These are phyloP conservation scores for Acanthochromis polyacanthus DNA, from an alignment of 2,113 vertebrate genomes.

Conservation along the genomic window DNA sequence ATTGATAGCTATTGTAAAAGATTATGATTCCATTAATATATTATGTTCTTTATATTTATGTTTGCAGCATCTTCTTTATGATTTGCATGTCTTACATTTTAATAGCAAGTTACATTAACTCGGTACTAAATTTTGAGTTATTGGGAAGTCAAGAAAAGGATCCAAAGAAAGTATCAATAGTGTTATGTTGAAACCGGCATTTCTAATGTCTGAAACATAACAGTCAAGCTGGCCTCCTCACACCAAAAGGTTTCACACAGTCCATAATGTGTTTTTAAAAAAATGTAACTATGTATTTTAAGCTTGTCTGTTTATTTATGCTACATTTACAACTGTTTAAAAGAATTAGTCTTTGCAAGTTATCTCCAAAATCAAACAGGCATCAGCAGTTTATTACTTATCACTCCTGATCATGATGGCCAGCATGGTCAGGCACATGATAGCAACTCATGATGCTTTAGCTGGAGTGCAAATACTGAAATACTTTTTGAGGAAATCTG, in stretches of 20 bases:
- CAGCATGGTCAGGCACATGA: no score
- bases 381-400: background rate
- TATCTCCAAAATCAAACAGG: background rate
- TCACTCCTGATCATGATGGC: background rate
- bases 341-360: background rate
- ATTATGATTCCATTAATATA: background rate
- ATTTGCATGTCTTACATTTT: background rate
- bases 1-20: background rate
- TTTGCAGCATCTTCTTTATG: no score
- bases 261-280: background rate
- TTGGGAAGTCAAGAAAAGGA: background rate
- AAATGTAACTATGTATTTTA: background rate
- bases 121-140: background rate
- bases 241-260: background rate
- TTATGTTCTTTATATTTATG: no score
- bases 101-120: background rate
- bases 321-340: background rate
- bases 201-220: background rate
- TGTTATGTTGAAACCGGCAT: background rate
- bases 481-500: conserved; percentile 33
- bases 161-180: no score
- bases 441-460: background rate
- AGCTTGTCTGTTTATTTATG: background rate
- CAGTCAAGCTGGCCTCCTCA: background rate
- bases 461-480: background rate